Conservation (phyloP, 2,797 vertebrate genomes). For the Diceros bicornis region DNA sequence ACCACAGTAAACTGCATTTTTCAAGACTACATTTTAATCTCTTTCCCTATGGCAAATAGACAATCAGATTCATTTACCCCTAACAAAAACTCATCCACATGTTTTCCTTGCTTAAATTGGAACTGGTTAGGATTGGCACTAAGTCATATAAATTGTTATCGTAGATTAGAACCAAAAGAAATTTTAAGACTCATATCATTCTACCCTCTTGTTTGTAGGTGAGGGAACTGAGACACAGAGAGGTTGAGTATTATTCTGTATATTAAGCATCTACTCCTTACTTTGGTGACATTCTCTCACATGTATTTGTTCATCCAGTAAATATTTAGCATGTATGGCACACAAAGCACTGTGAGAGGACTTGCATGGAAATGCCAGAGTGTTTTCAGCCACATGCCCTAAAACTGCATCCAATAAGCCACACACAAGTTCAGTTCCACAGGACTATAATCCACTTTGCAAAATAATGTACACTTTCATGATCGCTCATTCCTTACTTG, state of each 20-base stretch:
- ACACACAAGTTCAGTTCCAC: not conserved
- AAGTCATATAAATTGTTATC: not conserved
- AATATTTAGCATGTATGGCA: not conserved
- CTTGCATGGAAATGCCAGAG: not conserved
- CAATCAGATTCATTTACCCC: not conserved
- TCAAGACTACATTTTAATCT: not conserved
- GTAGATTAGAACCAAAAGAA: not conserved
- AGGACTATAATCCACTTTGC: not conserved
- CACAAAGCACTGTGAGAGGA: not conserved
- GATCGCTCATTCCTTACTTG: not conserved
- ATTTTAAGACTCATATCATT: not conserved
- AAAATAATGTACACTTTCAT: not conserved
- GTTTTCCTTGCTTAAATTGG: not conserved
- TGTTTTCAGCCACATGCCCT: not conserved
- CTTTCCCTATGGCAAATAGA: not conserved
- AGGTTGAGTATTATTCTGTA: not conserved
- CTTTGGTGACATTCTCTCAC: not conserved
- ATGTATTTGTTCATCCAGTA: not conserved
- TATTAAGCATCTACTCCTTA: not conserved
- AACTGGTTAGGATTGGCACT: not conserved
- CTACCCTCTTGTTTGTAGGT: not conserved
- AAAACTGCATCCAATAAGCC: not conserved
- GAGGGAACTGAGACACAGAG: not conserved
- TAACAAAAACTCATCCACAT: not conserved
- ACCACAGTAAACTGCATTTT: conserved; percentile 11